phyloP scores from a whole-genome alignment of 2,113 vertebrate species.

The Tetrax tetrax region DNA sequence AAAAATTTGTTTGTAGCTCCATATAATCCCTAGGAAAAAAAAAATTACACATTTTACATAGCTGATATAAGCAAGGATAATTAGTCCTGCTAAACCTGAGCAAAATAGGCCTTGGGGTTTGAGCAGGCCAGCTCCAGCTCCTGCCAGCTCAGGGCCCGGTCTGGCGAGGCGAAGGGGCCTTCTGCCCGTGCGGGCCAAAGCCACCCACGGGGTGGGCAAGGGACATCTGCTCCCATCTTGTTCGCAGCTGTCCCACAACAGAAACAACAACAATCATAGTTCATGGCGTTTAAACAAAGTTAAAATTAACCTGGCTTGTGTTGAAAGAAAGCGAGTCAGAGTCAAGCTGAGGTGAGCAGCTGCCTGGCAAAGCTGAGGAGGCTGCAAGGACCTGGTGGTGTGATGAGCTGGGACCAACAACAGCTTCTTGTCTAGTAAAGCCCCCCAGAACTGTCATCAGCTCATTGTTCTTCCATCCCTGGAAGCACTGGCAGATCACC shows the following conservation, averaged over 20 bases:
- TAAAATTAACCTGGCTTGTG: neutral
- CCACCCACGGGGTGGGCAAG: rapidly evolving
- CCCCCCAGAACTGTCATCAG: neutral
- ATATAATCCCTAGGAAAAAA: neutral
- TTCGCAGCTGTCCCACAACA: neutral
- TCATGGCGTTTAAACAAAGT: neutral
- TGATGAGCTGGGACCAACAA: neutral
- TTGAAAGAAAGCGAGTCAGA: neutral
- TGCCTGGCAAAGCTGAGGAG: neutral
- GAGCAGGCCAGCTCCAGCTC: neutral
- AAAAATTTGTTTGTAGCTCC: neutral
- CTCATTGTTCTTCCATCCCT: neutral
- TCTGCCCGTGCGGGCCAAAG: rapidly evolving
- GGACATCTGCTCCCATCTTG: neutral
- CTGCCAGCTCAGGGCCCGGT: neutral
- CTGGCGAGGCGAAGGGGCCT: neutral
- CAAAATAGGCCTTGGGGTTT: neutral
- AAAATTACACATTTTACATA: neutral
- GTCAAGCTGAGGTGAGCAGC: neutral
- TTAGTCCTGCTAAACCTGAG: neutral
- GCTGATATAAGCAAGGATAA: neutral
- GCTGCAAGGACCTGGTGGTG: rapidly evolving
- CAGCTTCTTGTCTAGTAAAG: neutral
- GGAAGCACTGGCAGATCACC: neutral
- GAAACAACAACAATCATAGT: neutral